Evolutionary conservation across 2,888 invertebrate species (phyloP).

Genomic region (Chymomyza fuscimana): DNA sequence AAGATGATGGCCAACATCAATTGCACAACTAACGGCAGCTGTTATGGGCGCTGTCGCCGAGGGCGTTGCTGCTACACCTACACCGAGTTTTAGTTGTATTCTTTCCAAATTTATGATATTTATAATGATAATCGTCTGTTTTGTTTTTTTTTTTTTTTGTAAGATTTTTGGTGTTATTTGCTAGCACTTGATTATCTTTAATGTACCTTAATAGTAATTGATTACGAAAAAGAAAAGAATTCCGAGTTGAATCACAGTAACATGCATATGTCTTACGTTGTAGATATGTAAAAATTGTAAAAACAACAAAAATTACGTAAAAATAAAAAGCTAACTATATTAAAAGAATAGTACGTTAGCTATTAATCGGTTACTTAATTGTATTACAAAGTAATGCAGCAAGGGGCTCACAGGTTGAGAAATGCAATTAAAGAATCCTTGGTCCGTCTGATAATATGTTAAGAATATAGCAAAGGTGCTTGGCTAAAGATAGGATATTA

Average conservation of each 20-base stretch:
- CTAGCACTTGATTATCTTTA: slow-evolving; percentile 51
- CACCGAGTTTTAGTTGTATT: not conserved
- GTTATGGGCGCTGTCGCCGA: not conserved
- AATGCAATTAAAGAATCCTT: too few relatives aligned
- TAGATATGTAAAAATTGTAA: slow-evolving; percentile 70
- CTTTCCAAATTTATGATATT: slow-evolving; percentile 3
- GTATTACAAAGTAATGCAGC: too few relatives aligned
- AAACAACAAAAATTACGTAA: slow-evolving; percentile 33
- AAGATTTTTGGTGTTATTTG: slow-evolving; percentile 31
- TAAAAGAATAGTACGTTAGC: not conserved
- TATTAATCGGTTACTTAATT: too few relatives aligned
- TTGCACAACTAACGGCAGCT: not conserved
- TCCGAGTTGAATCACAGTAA: slow-evolving; percentile 32
- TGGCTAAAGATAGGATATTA: too few relatives aligned
- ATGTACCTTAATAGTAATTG: slow-evolving; percentile 54
- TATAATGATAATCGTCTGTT: not conserved
- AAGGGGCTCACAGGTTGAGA: too few relatives aligned
- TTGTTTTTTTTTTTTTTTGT: slow-evolving; percentile 3
- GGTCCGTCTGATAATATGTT: too few relatives aligned
- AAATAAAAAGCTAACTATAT: slow-evolving; percentile 42
- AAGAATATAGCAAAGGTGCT: too few relatives aligned
- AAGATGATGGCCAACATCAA: slow-evolving; percentile 40
- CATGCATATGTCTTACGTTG: slow-evolving; percentile 55
- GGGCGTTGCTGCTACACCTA: not conserved
- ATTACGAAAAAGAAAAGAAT: slow-evolving; percentile 18